Evolutionary conservation across 2,113 vertebrate genomes (phyloP).

Genomic region (Lasiurus borealis): DNA sequence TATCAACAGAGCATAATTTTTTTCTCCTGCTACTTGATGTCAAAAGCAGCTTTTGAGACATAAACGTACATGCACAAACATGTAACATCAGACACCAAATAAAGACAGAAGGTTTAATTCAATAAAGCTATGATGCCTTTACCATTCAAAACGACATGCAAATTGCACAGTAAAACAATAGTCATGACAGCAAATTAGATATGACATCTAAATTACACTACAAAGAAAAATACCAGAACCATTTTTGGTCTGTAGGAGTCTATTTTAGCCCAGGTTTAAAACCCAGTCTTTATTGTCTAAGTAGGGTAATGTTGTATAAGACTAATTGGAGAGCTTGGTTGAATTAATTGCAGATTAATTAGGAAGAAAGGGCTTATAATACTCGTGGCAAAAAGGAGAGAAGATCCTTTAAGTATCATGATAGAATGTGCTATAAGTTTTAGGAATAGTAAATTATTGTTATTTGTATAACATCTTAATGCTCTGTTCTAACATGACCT

Average conservation of each 20-base stretch:
- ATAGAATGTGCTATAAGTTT: constrained; percentile 62
- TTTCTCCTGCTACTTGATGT: constrained; percentile 68
- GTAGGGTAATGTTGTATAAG: constrained; percentile 74
- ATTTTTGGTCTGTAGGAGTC: constrained; percentile 78
- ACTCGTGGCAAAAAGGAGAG: constrained; percentile 66
- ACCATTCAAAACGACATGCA: constrained; percentile 81
- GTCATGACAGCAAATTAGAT: constrained; percentile 84
- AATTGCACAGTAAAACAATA: constrained; percentile 84
- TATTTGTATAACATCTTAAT: constrained; percentile 64
- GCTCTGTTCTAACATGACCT: constrained; percentile 46
- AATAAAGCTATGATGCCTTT: constrained; percentile 82
- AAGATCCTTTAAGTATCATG: constrained; percentile 68
- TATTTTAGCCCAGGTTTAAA: constrained; percentile 81
- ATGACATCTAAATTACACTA: constrained; percentile 84
- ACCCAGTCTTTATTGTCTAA: constrained; percentile 78
- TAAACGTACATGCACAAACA: constrained; percentile 77
- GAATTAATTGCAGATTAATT: constrained; percentile 83
- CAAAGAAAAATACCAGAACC: constrained; percentile 78
- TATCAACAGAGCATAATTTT: constrained; percentile 67
- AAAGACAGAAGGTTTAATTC: constrained; percentile 82
- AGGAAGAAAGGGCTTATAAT: constrained; percentile 77
- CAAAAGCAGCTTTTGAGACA: constrained; percentile 75
- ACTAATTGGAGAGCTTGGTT: constrained; percentile 82
- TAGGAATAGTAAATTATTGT: constrained; percentile 64
- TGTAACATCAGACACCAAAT: constrained; percentile 82